A percentile compares a stretch with the other conserved stretches of the same genome.
These are phyloP conservation scores for Lamproptera curius DNA, from an alignment of 2,888 invertebrate genomes.

Conservation along the genomic window DNA sequence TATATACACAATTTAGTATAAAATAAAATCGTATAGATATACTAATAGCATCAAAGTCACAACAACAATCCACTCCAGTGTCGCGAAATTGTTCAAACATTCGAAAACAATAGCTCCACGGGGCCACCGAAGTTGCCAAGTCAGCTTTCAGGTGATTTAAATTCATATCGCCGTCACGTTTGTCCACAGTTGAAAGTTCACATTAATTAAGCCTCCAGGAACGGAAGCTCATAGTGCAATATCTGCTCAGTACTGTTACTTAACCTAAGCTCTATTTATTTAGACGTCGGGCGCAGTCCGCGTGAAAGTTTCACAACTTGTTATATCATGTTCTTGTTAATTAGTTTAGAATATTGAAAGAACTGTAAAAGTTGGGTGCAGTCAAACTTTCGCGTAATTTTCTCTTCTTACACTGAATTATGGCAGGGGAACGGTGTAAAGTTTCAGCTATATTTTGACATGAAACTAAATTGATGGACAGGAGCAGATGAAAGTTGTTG, in stretches of 20 bases:
- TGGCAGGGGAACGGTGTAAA: too few species aligned
- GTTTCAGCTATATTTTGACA: background rate
- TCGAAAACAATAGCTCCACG: constrained; percentile 18
- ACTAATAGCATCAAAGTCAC: too few species aligned
- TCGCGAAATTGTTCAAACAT: constrained; percentile 18
- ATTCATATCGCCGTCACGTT: constrained; percentile 34
- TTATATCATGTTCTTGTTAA: constrained; percentile 11
- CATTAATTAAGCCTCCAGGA: constrained; percentile 36
- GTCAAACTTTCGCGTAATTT: background rate
- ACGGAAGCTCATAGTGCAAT: constrained; percentile 27
- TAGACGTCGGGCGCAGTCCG: constrained; percentile 16
- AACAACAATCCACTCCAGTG: constrained; percentile 6
- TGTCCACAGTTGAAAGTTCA: constrained; percentile 30
- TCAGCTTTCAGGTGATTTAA: constrained; percentile 35
- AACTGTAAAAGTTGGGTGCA: background rate
- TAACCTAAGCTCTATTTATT: constrained; percentile 20
- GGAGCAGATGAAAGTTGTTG: too few species aligned
- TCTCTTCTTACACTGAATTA: background rate
- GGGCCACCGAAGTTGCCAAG: constrained; percentile 24
- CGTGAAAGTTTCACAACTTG: constrained; percentile 6
- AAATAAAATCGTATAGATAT: too few species aligned
- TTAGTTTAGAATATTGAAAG: constrained; percentile 7
- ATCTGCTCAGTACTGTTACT: constrained; percentile 19
- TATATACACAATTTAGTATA: too few species aligned
- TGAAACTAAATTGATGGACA: too few species aligned